Conservation (phyloP, 2,888 invertebrate genomes). For the Actias luna region DNA sequence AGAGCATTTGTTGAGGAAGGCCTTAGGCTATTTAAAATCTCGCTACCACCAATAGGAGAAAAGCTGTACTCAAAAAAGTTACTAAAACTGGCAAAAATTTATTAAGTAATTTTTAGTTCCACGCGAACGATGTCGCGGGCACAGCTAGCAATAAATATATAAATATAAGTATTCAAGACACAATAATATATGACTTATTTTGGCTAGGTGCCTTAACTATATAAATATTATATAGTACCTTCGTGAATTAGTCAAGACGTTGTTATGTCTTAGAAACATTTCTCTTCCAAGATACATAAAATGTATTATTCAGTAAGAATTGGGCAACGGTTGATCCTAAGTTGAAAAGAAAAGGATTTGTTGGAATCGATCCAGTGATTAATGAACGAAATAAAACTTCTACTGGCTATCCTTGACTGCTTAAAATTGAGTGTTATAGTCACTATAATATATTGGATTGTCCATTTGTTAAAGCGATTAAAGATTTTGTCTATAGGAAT, state of each 20-base stretch:
- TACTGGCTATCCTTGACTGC: conserved; percentile 41
- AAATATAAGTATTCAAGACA: background rate
- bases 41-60: too few species aligned
- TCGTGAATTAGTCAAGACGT: background rate
- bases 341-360: conserved; percentile 65
- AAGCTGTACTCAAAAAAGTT: too few species aligned
- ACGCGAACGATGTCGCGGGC: too few species aligned
- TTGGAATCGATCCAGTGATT: conserved; percentile 54
- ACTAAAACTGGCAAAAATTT: too few species aligned
- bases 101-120: too few species aligned
- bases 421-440: conserved; percentile 63
- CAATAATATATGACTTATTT: background rate
- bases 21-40: too few species aligned
- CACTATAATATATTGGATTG: conserved; percentile 48
- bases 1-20: too few species aligned
- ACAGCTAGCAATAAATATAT: background rate
- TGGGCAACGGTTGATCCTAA: conserved; percentile 59
- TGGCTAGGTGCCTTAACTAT: background rate
- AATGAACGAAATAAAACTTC: conserved; percentile 48
- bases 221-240: background rate
- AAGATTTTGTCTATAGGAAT: background rate
- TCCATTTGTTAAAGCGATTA: background rate
- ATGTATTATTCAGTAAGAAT: conserved; percentile 60
- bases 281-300: conserved; percentile 8
- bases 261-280: background rate